These are phyloP conservation scores for Numenius phaeopus DNA, from an alignment of 2,797 vertebrate species.

Conservation along the genomic window DNA sequence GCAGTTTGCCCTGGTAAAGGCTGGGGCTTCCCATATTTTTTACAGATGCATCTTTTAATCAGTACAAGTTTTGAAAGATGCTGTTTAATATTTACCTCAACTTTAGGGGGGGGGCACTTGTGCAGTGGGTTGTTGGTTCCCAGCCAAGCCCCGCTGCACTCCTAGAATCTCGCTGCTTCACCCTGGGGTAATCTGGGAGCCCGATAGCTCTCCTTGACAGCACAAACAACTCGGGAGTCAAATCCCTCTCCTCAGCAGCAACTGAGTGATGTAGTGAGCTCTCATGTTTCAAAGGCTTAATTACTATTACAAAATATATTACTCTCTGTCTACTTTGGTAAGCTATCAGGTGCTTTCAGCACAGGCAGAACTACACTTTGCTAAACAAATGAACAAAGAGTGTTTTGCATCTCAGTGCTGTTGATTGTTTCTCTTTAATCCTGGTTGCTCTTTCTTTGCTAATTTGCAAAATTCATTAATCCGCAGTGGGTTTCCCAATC, in stretches of 20 bases:
- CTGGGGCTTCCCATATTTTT: background rate
- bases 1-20: background rate
- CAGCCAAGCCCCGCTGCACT: background rate
- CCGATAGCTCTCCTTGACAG: slow-evolving; percentile 18
- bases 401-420: slow-evolving; percentile 3
- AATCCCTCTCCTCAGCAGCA: slow-evolving; percentile 41
- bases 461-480: slow-evolving; percentile 66
- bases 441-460: slow-evolving; percentile 11
- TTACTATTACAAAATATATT: slow-evolving; percentile 70
- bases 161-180: background rate
- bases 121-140: background rate
- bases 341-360: slow-evolving; percentile 30
- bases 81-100: background rate
- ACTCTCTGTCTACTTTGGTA: background rate
- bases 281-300: slow-evolving; percentile 65
- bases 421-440: slow-evolving; percentile 51
- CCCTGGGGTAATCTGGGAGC: slow-evolving; percentile 10
- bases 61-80: background rate
- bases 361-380: background rate
- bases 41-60: background rate
- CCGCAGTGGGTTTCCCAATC: slow-evolving; percentile 19
- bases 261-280: slow-evolving; percentile 33
- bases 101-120: background rate
- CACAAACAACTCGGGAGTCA: slow-evolving; percentile 37
- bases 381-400: slow-evolving; percentile 52